Evolutionary conservation across 2,797 vertebrate genomes (phyloP), one percentile per base, ranked within the genome.

Genomic region (Pelochelys cantorii): DNA sequence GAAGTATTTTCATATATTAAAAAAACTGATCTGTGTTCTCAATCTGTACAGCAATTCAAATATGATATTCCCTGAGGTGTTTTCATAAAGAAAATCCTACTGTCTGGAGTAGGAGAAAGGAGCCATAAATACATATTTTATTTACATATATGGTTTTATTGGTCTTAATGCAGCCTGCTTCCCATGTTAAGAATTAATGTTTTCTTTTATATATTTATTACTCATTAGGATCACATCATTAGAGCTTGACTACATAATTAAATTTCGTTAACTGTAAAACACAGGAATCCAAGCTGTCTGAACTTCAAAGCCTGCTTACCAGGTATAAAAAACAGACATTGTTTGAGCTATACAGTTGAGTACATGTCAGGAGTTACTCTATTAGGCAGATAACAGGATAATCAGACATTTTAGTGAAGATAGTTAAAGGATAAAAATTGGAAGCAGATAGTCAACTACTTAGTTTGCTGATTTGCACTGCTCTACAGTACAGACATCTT

Each of bases 401-500:
- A n/a, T 10, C 52, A 12, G 89, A 96, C 80, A 42, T 92, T 91
- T 68, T 75, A 9, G 15, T 8, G 77, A 13, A 81, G 96, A 78
- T 23, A 48, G 86, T 71, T 83, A 65, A 79, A 94, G 87, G 95
- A 93, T 86, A 25, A 81, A 82, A 96, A 85, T 92, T 29, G 57
- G 93, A 93, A 88, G 96, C 95, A 81, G 94, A 79, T 59, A 89
- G 80, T 68, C 84, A 88, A 74, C 18, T 93, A 92, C 95, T 96
- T 87, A 25, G 89, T 94, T 96, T 83, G 85, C 95, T 31, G 95
- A 94, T 96, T 90, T 87, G 89, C 97, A 79, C 92, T 96, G 96
- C 95, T 92, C 96, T 94, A 71, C 96, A 31, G 62, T 92, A 93
- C 97, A 96, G 97, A 94, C 97, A 86, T 93, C 96, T 94, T 82